Evolutionary conservation across 2,797 vertebrate species (phyloP).

Genomic region (Lithobates pipiens): DNA sequence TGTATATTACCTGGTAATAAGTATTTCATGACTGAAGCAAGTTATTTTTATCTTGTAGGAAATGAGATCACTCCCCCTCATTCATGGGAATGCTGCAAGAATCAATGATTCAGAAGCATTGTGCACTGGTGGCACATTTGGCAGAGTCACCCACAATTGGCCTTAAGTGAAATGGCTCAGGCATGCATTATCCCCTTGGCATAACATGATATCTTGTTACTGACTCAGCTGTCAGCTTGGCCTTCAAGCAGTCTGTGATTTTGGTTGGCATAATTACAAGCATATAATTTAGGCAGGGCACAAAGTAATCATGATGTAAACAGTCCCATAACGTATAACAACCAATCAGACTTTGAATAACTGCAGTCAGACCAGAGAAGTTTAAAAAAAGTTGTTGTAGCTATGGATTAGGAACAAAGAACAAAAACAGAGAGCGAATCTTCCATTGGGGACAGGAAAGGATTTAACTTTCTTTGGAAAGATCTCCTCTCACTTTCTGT

Average conservation of each 20-base stretch:
- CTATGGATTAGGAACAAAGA: not conserved
- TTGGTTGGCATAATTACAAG: not conserved
- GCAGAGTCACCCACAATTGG: not conserved
- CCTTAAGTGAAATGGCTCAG: not conserved
- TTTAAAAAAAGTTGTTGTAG: not conserved
- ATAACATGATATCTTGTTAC: not conserved
- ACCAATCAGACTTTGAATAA: not conserved
- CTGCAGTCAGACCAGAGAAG: not conserved
- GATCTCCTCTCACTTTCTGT: too few relatives aligned
- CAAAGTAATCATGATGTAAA: not conserved
- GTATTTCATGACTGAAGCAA: slow-evolving; percentile 3
- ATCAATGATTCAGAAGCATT: slow-evolving; percentile 31
- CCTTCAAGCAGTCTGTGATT: not conserved
- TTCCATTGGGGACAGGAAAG: too few relatives aligned
- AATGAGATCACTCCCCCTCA: slow-evolving; percentile 25
- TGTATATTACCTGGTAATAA: not conserved
- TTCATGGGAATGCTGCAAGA: not conserved
- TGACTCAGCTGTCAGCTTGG: not conserved
- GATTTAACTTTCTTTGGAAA: too few relatives aligned
- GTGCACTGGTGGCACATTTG: slow-evolving; percentile 25
- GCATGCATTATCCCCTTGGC: not conserved
- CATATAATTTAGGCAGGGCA: not conserved
- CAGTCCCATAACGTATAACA: not conserved
- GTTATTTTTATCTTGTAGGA: slow-evolving; percentile 44
- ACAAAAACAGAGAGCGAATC: too few relatives aligned